Evolutionary conservation across 2,797 vertebrate species (phyloP).

Genomic region (Coregonus suidteri): DNA sequence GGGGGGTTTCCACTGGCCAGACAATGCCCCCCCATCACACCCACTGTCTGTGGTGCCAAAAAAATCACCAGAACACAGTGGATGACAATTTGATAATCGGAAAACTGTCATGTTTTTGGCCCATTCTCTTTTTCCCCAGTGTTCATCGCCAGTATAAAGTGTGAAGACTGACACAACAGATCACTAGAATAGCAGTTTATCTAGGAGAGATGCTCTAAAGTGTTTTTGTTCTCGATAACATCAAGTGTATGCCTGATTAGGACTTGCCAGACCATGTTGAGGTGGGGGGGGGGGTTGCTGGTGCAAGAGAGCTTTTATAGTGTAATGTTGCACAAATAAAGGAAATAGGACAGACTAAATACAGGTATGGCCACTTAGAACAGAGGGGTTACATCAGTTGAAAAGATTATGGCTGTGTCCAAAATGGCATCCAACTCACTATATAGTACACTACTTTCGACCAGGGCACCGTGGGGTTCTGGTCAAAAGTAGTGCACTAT

Average conservation of each 20-base stretch:
- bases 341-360: not conserved
- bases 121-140: not conserved
- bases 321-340: not conserved
- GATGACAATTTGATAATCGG: not conserved
- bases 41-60: not conserved
- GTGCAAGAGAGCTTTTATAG: not conserved
- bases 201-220: no score
- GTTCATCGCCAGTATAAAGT: no score
- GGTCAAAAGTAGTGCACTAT: no score
- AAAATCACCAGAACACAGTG: not conserved
- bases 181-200: no score
- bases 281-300: no score
- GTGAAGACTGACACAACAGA: no score
- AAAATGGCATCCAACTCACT: no score
- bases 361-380: not conserved
- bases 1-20: constrained; percentile 5
- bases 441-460: no score
- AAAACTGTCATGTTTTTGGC: not conserved
- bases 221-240: no score
- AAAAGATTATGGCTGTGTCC: not conserved
- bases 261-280: no score
- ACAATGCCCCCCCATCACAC: constrained; percentile 6
- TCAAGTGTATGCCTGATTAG: no score
- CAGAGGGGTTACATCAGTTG: not conserved
- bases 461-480: no score